Percentiles rank a stretch among this genome's conserved stretches.
These are phyloP conservation scores for Caerostris darwini DNA, from an alignment of 1,140 invertebrate genomes.

Conservation along the genomic window DNA sequence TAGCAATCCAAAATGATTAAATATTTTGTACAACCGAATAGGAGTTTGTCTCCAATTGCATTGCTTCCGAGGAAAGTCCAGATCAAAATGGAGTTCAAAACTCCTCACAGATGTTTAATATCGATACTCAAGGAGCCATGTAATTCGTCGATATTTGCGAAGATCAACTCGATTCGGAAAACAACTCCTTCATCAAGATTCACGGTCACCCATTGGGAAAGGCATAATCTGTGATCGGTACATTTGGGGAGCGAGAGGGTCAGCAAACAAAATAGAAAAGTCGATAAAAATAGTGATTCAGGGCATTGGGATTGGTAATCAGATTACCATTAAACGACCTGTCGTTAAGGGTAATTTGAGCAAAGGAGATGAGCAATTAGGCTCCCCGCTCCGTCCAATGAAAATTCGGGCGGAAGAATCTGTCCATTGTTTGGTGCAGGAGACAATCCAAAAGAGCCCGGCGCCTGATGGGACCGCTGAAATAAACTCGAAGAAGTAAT, in stretches of 20 bases:
- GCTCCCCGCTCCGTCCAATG: slow-evolving; percentile 44
- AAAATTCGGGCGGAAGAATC: slow-evolving; percentile 51
- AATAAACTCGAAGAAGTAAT: slow-evolving; percentile 44
- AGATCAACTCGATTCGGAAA: neutral
- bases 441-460: slow-evolving; percentile 5
- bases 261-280: slow-evolving; percentile 57
- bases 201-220: neutral
- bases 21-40: no score
- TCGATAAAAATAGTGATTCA: slow-evolving; percentile 50
- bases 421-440: slow-evolving; percentile 47
- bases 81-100: no score
- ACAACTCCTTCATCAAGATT: neutral
- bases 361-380: slow-evolving; percentile 66
- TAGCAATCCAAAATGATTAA: no score
- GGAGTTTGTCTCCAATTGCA: no score
- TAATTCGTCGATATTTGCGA: neutral
- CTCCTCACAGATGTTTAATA: neutral
- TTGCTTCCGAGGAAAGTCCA: no score
- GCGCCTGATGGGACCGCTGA: slow-evolving; percentile 11
- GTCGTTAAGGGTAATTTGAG: slow-evolving; percentile 68
- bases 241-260: slow-evolving; percentile 52
- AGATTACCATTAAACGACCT: slow-evolving; percentile 69
- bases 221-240: slow-evolving; percentile 52
- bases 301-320: slow-evolving; percentile 60
- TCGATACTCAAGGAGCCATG: neutral